These are phyloP conservation scores for Anhinga anhinga DNA, from an alignment of 2,113 vertebrate species.

Conservation along the genomic window DNA sequence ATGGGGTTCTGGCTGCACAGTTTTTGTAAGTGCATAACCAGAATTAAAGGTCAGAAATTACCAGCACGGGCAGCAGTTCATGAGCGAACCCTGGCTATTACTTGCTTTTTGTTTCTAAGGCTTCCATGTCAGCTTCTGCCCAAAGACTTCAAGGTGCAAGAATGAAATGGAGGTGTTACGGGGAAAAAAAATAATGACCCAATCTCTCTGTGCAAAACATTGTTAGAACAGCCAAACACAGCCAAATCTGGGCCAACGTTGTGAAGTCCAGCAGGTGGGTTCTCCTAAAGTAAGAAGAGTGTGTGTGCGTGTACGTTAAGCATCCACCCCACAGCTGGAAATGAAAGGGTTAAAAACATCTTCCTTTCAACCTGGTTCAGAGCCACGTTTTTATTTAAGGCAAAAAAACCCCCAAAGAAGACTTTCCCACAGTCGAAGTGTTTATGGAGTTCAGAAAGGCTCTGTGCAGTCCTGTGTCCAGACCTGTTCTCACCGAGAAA, in stretches of 20 bases:
- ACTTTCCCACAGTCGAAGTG: too few species aligned
- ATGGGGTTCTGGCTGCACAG: background rate
- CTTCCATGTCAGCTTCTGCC: background rate
- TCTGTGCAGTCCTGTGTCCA: rapidly evolving
- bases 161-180: background rate
- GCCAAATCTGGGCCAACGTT: background rate
- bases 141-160: background rate
- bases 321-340: background rate
- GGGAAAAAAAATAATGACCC: background rate
- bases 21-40: background rate
- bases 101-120: background rate
- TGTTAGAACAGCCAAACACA: background rate
- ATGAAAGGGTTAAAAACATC: background rate
- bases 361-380: background rate
- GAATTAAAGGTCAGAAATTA: background rate
- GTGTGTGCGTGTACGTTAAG: background rate
- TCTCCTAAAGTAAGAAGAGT: background rate
- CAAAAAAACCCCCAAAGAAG: background rate
- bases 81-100: background rate
- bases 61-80: background rate
- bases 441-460: background rate
- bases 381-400: background rate
- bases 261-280: background rate
- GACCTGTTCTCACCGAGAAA: background rate
- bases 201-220: background rate